Evolutionary conservation across 92 coral and sea anemone genomes (phyloP).

Genomic region (Isaurus tuberculatus): DNA sequence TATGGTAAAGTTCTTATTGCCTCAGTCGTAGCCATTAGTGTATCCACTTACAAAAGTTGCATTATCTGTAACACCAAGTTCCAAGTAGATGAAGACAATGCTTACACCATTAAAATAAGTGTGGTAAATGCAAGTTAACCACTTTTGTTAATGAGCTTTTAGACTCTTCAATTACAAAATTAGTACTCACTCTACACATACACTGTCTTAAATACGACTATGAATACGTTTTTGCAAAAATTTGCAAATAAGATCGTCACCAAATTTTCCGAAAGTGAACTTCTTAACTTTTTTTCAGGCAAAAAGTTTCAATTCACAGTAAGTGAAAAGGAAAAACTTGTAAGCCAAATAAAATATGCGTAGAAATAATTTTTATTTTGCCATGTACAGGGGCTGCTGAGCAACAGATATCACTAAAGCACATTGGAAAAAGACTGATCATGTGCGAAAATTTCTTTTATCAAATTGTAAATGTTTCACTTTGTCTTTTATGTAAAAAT

Average conservation of each 20-base stretch:
- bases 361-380: neutral
- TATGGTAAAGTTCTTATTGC: slow-evolving; percentile 37
- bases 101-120: slow-evolving; percentile 30
- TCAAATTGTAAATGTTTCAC: slow-evolving; percentile 12
- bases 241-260: slow-evolving; percentile 2
- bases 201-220: slow-evolving; percentile 36
- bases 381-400: slow-evolving; percentile 14
- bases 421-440: neutral
- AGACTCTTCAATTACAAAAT: slow-evolving; percentile 31
- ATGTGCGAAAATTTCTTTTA: slow-evolving; percentile 2
- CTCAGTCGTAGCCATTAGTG: slow-evolving; percentile 36
- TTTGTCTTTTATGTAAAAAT: neutral
- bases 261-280: slow-evolving; percentile 34
- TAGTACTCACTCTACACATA: slow-evolving; percentile 32
- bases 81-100: slow-evolving; percentile 29
- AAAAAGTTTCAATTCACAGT: slow-evolving; percentile 31
- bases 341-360: slow-evolving; percentile 18
- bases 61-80: slow-evolving; percentile 35
- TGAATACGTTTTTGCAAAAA: slow-evolving; percentile 41
- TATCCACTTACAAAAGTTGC: slow-evolving; percentile 33
- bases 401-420: neutral
- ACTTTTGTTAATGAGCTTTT: slow-evolving; percentile 12
- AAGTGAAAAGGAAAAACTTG: slow-evolving; percentile 45
- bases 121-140: slow-evolving; percentile 45
- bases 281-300: slow-evolving; percentile 15